Evolutionary conservation across 2,797 vertebrate species (phyloP).

Genomic region (Enteromius radiatus): DNA sequence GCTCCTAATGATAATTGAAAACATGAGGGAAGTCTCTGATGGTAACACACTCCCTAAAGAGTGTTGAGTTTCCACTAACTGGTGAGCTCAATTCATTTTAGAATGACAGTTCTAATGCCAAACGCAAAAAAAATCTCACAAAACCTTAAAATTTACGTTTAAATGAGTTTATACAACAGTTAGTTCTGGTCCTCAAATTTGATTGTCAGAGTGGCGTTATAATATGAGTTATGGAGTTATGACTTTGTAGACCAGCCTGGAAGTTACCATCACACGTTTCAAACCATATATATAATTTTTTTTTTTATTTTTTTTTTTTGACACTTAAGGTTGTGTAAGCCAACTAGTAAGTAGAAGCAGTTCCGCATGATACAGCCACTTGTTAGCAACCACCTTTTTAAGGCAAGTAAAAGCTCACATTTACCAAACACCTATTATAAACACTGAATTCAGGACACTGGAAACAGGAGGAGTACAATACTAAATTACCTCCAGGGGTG

Average conservation of each 20-base stretch:
- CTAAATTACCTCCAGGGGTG: background rate
- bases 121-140: slow-evolving; percentile 8
- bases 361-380: background rate
- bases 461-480: background rate
- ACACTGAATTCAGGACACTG: background rate
- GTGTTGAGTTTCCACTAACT: slow-evolving; percentile 7
- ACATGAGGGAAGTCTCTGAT: slow-evolving; percentile 59
- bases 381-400: background rate
- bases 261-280: slow-evolving; percentile 2
- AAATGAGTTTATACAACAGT: slow-evolving; percentile 1
- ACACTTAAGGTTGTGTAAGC: no score
- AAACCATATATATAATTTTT: background rate
- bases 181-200: slow-evolving; percentile 18
- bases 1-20: slow-evolving; percentile 66
- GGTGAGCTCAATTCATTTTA: slow-evolving; percentile 23
- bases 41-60: slow-evolving; percentile 33
- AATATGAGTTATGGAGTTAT: background rate
- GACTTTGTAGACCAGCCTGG: background rate
- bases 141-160: background rate
- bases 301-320: no score
- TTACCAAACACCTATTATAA: background rate
- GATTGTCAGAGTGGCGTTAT: background rate
- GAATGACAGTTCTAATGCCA: slow-evolving; percentile 16
- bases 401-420: background rate
- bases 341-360: no score